Percentiles rank a stretch among this genome's conserved stretches.
phyloP scores from a whole-genome alignment of 2,888 invertebrate genomes.

The Eupithecia insigniata region DNA sequence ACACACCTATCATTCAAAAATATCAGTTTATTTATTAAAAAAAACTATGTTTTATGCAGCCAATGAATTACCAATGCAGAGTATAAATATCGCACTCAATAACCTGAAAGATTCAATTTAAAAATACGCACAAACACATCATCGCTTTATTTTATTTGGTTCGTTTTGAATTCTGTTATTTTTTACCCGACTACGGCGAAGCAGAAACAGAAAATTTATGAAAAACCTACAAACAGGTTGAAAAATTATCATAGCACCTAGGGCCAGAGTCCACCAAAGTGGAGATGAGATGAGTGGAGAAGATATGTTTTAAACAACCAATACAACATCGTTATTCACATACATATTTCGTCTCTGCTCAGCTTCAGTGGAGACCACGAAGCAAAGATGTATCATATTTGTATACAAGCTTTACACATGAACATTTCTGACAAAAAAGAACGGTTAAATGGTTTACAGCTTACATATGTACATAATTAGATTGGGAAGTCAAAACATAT shows the following conservation, averaged over 20 bases:
- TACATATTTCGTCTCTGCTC: too few relatives aligned
- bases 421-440: too few relatives aligned
- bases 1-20: neutral
- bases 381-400: too few relatives aligned
- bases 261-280: too few relatives aligned
- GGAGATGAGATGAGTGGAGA: too few relatives aligned
- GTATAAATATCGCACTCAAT: neutral
- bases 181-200: neutral
- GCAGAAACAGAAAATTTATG: neutral
- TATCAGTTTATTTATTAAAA: neutral
- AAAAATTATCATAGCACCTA: neutral
- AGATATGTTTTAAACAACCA: too few relatives aligned
- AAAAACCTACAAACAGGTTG: neutral
- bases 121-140: neutral
- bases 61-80: neutral
- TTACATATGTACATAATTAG: too few relatives aligned
- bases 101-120: constrained; percentile 13
- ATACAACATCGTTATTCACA: too few relatives aligned
- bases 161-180: neutral
- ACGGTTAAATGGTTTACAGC: too few relatives aligned
- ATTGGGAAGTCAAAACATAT: too few relatives aligned
- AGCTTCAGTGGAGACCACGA: too few relatives aligned
- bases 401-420: too few relatives aligned
- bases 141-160: neutral
- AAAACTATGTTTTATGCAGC: neutral